phyloP scores from a whole-genome alignment of 1,140 invertebrate species.

The Tetragnatha versicolor region DNA sequence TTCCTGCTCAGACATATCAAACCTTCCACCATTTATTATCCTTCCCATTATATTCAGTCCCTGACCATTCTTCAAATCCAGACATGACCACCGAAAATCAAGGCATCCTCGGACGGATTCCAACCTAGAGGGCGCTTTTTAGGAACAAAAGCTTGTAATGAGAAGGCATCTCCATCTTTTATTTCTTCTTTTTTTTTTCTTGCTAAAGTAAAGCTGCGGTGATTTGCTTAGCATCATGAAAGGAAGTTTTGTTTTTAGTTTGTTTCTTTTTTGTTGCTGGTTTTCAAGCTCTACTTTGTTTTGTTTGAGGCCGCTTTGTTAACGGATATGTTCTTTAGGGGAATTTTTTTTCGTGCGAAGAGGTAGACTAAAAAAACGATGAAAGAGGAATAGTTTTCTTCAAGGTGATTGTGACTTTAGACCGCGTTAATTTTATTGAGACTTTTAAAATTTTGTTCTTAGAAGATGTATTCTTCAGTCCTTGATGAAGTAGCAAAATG shows the following conservation, averaged over 20 bases:
- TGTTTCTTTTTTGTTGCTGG: background rate
- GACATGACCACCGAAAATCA: background rate
- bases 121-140: conserved; percentile 10
- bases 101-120: conserved; percentile 8
- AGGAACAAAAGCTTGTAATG: conserved; percentile 4
- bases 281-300: background rate
- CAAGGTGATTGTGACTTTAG: no score
- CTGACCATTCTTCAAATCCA: conserved; percentile 19
- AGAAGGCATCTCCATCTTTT: conserved; percentile 19
- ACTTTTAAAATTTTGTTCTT: no score
- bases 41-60: conserved; percentile 31
- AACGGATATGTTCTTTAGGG: conserved; percentile 22
- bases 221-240: conserved; percentile 34
- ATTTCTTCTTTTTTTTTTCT: conserved; percentile 12
- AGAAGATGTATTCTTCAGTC: no score
- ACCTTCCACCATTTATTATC: conserved; percentile 39
- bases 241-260: conserved; percentile 16
- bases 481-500: no score
- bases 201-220: conserved; percentile 13
- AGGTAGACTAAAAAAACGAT: no score
- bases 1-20: conserved; percentile 19
- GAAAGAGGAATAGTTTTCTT: no score
- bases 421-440: no score
- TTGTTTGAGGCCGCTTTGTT: conserved; percentile 35
- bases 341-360: conserved; percentile 10